Conservation (phyloP, 2,113 vertebrate species). For the Platysternon megacephalum region DNA sequence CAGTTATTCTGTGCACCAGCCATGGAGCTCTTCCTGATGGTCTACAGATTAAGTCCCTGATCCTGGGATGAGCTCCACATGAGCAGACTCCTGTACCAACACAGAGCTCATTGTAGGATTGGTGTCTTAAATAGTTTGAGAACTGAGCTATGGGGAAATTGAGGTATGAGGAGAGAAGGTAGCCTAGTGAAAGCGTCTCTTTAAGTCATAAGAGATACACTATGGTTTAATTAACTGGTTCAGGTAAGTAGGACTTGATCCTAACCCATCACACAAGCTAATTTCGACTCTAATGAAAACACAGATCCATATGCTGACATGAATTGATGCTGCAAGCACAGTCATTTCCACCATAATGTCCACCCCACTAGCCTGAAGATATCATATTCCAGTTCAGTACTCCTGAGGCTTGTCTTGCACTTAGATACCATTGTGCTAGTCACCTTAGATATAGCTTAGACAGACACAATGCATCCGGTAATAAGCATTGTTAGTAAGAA, state of each 20-base stretch:
- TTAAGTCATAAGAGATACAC: not conserved
- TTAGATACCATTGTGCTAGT: not conserved
- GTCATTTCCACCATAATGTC: not conserved
- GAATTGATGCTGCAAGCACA: not conserved
- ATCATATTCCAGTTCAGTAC: not conserved
- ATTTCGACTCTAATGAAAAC: not conserved
- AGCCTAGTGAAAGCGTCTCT: not conserved
- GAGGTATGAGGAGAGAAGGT: not conserved
- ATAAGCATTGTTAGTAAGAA: rapidly evolving
- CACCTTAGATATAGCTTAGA: not conserved
- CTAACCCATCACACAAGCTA: not conserved
- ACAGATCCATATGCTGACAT: not conserved
- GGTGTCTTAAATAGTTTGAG: not conserved
- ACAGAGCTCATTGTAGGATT: not conserved
- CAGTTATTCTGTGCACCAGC: not conserved
- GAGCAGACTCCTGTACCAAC: not conserved
- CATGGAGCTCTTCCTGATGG: not conserved
- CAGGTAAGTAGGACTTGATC: not conserved
- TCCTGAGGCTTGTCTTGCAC: not conserved
- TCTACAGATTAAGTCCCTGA: not conserved
- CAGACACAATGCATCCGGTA: rapidly evolving
- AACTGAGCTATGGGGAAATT: not conserved
- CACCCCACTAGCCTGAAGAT: not conserved
- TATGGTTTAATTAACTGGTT: not conserved
- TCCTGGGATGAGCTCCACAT: not conserved